phyloP scores from a whole-genome alignment of 2,797 vertebrate genomes.

The Garrulus glandarius region DNA sequence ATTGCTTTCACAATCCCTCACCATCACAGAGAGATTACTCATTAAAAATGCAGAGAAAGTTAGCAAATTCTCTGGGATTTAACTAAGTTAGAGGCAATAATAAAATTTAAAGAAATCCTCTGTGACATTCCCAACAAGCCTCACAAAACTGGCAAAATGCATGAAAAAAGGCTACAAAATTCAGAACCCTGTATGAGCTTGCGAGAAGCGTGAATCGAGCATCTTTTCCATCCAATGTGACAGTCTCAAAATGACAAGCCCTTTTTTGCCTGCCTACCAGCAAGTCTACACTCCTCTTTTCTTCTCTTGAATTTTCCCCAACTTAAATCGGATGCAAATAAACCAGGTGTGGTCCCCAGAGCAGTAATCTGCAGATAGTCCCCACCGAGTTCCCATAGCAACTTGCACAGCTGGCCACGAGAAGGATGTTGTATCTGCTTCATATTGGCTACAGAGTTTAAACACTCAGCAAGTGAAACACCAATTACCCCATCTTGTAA shows the following conservation, averaged over 20 bases:
- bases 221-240: constrained; percentile 27
- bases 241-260: constrained; percentile 42
- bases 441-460: constrained; percentile 62
- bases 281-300: constrained; percentile 25
- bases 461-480: constrained; percentile 58
- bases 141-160: not conserved
- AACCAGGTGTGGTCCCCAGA: constrained; percentile 73
- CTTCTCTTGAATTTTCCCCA: constrained; percentile 68
- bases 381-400: constrained; percentile 71
- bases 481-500: constrained; percentile 39
- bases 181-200: not conserved
- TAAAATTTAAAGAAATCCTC: not conserved
- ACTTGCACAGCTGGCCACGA: constrained; percentile 68
- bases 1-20: not conserved
- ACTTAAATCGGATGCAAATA: constrained; percentile 75
- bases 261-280: constrained; percentile 31
- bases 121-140: not conserved
- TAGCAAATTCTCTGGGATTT: not conserved
- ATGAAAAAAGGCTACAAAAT: not conserved
- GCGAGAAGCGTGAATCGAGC: not conserved
- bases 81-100: not conserved
- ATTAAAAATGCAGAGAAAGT: constrained; percentile 12
- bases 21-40: not conserved
- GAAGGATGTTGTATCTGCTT: constrained; percentile 38
- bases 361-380: constrained; percentile 55